Evolutionary conservation across 2,888 invertebrate genomes (phyloP), one percentile per base, ranked within the genome.

Genomic region (Coelinius sp.): DNA sequence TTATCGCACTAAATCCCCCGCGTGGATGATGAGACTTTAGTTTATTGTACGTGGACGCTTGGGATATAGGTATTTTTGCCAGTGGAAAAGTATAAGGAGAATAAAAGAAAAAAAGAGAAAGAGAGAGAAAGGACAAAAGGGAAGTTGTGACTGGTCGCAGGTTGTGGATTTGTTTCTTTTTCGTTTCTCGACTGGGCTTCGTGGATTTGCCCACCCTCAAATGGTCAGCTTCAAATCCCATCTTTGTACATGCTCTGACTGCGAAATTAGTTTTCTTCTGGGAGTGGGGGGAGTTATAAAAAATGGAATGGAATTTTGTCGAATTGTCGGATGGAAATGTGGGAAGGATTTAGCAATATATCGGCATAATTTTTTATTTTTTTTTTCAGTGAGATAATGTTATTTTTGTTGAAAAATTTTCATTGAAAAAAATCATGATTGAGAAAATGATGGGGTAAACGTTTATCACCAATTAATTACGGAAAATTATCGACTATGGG

Each of bases 1-100:
- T 86, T 86, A 85, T 86, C 85, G 81, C 82, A 76, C 78, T 81
- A 87, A 87, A 87, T 86, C 87, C 87, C n/a, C 84, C 12, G 8
- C 83, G 82, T 81, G 83, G 86, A 87, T 87, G 87, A 87, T 86
- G 87, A 86, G 85, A 86, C 86, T 86, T 87, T 86, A 83, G 84
- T 86, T 87, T 87, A 87, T 87, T 84, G 86, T 85, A 84, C 83
- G 84, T 84, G 86, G 76, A 77, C 75, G 79, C 75, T 62, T 69
- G 64, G 65, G 59, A 70, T 62, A 73, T 62, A 64, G 62, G 66
- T 41, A 22, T n/a, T 68, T 62, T 68, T 41, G n/a, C 5, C 22
- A 35, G 69, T 38, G 4, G 31, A 17, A 59, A 53, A 17, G 38
- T 24, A 75, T 52, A 72, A 70, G 46, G 25, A 41, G 59, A 31